These are phyloP conservation scores for Octonoba sinensis DNA, from an alignment of 2,888 invertebrate species.

Conservation along the genomic window DNA sequence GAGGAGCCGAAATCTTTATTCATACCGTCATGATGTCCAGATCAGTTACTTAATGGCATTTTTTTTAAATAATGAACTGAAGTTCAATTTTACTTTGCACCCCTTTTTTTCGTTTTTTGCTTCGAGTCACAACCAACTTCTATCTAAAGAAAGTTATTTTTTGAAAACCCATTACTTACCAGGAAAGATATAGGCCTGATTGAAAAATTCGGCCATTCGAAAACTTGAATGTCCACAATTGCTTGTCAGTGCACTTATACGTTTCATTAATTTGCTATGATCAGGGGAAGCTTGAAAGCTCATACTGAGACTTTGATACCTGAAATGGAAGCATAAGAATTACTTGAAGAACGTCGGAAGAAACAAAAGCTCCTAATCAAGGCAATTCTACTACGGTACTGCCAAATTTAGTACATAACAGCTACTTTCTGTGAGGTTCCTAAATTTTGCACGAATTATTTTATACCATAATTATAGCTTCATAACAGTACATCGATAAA, in stretches of 20 bases:
- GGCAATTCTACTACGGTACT: no score
- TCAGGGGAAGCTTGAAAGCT: background rate
- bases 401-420: no score
- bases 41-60: background rate
- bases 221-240: constrained; percentile 26
- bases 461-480: no score
- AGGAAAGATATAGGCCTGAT: constrained; percentile 43
- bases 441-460: no score
- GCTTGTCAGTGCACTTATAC: constrained; percentile 21
- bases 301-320: constrained; percentile 11
- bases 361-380: no score
- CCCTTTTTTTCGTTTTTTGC: background rate
- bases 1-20: no score
- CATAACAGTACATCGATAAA: no score
- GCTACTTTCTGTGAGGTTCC: no score
- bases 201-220: constrained; percentile 33
- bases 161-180: constrained; percentile 20
- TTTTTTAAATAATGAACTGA: background rate
- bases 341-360: no score
- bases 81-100: background rate
- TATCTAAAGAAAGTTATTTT: background rate
- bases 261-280: background rate
- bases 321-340: background rate
- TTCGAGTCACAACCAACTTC: background rate
- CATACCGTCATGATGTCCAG: no score